Percentiles rank a stretch among this genome's conserved stretches.
phyloP scores from a whole-genome alignment of 2,888 invertebrate genomes.

The Mimachlamys varia region DNA sequence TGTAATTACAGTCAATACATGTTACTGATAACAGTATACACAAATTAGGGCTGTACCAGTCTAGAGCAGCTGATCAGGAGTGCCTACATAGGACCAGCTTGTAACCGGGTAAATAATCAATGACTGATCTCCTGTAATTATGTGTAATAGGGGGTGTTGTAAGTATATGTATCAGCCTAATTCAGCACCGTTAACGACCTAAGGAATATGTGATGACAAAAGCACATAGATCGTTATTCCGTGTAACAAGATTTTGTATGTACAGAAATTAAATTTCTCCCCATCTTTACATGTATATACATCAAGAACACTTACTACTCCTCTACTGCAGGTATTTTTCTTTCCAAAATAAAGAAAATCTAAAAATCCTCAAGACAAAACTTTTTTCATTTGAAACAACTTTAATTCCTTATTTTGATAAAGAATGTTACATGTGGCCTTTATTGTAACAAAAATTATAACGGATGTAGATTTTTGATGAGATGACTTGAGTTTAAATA shows the following conservation, averaged over 20 bases:
- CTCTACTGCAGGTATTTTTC: too few relatives aligned
- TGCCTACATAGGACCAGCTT: background rate
- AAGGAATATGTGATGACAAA: background rate
- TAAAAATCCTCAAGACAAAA: too few relatives aligned
- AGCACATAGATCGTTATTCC: background rate
- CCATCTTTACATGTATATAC: too few relatives aligned
- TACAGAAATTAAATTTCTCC: background rate
- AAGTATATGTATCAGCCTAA: background rate
- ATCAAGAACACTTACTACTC: too few relatives aligned
- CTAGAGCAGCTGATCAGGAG: background rate
- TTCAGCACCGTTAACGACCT: constrained; percentile 24
- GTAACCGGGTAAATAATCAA: background rate
- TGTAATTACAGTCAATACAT: background rate
- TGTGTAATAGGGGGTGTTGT: background rate
- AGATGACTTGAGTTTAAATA: too few relatives aligned
- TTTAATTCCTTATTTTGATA: too few relatives aligned
- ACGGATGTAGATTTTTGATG: too few relatives aligned
- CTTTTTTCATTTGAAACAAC: too few relatives aligned
- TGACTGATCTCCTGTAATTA: background rate
- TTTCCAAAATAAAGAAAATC: too few relatives aligned
- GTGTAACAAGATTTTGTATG: background rate
- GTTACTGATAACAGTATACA: background rate
- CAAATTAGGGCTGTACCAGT: background rate
- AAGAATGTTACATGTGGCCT: too few relatives aligned
- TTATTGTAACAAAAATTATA: too few relatives aligned